phyloP scores from a whole-genome alignment of 2,113 vertebrate species.

The Thamnaconus septentrionalis region DNA sequence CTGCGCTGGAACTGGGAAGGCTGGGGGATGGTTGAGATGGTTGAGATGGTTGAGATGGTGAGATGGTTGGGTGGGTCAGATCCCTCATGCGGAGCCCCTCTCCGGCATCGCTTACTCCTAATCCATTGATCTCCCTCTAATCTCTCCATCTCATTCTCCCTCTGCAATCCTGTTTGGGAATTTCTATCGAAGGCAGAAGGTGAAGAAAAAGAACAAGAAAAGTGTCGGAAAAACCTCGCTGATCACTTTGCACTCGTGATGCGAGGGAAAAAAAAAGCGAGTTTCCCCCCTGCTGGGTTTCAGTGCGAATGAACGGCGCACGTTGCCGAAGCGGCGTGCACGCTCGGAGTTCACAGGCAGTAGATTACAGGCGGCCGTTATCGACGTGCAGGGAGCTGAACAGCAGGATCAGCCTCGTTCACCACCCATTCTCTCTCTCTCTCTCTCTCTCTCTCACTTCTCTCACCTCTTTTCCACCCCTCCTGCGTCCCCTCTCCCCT shows the following conservation, averaged over 20 bases:
- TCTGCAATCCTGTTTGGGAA: background rate
- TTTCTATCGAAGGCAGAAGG: slow-evolving; percentile 1
- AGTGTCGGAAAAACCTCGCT: slow-evolving; percentile 1
- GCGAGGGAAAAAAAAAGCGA: too few species aligned
- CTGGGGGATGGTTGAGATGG: slow-evolving; percentile 36
- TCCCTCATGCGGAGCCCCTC: slow-evolving; percentile 30
- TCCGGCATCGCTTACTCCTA: background rate
- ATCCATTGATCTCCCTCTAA: background rate
- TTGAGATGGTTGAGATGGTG: slow-evolving; percentile 47
- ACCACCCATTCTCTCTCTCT: slow-evolving; percentile 36
- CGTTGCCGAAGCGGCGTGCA: too few species aligned
- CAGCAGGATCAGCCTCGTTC: slow-evolving; percentile 32
- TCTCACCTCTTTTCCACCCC: too few species aligned
- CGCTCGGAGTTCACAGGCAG: too few species aligned
- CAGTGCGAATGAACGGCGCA: too few species aligned
- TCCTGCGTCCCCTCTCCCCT: background rate
- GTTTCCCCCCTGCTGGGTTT: too few species aligned
- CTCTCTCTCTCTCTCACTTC: background rate
- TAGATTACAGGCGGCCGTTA: too few species aligned
- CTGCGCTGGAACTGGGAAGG: too few species aligned
- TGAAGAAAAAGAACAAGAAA: slow-evolving; percentile 1
- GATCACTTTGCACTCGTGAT: slow-evolving; percentile 3
- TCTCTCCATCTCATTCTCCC: background rate
- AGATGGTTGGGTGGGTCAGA: slow-evolving; percentile 53
- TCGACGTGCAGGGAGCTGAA: slow-evolving; percentile 6